Evolutionary conservation across 2,888 invertebrate species (phyloP), one percentile per base, ranked within the genome.

Genomic region (Gortyna flavago): DNA sequence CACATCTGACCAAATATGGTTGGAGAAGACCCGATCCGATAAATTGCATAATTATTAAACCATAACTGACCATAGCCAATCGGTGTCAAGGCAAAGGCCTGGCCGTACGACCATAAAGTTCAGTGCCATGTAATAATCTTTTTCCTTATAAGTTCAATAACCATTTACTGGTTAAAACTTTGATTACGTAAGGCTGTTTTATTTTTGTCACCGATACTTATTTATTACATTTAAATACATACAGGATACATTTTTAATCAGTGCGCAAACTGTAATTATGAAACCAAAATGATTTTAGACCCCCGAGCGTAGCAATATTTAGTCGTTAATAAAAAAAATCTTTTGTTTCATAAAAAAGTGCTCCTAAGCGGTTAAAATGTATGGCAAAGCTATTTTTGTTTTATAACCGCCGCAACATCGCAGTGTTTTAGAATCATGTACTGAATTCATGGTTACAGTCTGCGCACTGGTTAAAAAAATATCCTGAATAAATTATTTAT

Each of bases 91-190:
- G 87, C 13, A 5, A 80, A 68, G 79, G 74, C n/a, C 66, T 79
- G 61, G 62, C 29, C 0, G 9, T 62, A 44, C n/a, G 65, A 74
- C 83, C 78, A 86, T 87, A 79, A 85, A 74, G 72, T 76, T 80
- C 80, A 85, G 66, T 87, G 77, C 8, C 70, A 61, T 59, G 21
- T n/a, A 0, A 59, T 78, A 79, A 86, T 71, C 77, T 35, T 83
- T 83, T 87, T 87, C 86, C 87, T 83, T 87, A 80, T 83, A 87
- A 71, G 86, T 59, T 66, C 59, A 70, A 77, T 80, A 75, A 38
- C 5, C n/a, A 75, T 68, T 80, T 61, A 21, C 32, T 62, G 77
- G 67, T 57, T 65, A 16, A 59, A 78, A 80, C 75, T 70, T 48
- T 59, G 69, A 80, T 87, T 44, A 62, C 0, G 18, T 69, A 74